Base-by-base conservation (phyloP, 2,888 invertebrate genomes). In the Ypsolopha sequella region DNA sequence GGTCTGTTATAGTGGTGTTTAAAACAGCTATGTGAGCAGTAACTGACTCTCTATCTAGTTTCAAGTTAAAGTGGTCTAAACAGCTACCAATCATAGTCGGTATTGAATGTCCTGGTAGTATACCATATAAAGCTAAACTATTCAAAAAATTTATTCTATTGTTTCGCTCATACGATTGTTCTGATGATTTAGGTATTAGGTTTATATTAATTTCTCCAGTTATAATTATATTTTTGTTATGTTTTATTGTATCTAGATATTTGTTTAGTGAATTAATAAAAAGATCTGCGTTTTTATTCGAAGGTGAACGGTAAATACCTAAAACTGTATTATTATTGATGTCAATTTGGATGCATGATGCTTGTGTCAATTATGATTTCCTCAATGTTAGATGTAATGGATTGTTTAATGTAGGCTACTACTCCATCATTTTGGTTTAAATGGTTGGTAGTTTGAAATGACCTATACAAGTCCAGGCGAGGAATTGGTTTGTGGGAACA, bases 1-100 rank as follows among this genome's bases (percentile, higher is more conserved):
- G 54, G 36, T 55, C 54, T 6, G 53, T 53, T n/a, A 48, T 24
- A 13, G 54, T 51, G 6, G 54, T 55, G 36, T 55, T 50, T 38
- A 51, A 33, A 10, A 53, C 36, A 13, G 47, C 46, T 10, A 34
- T 47, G n/a, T 8, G 35, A 9, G 48, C 50, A 6, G 11, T 6
- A n/a, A 34, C n/a, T n/a, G 49, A 35, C 6, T n/a, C 6, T 24
- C 36, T 53, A 2, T 51, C 13, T 6, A 55, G 11, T 51, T 55
- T 53, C 1, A 55, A 14, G 36, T 53, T 53, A 38, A 51, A 44
- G 34, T 55, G 53, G 14, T 55, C 53, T 8, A 55, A 11, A 36
- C 53, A 53, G 41, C 41, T 55, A 2, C 41, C 10, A 34, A 49
- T 44, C 45, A 52, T 51, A 13, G 54, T 54, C 3, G 54, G 54